Conservation (phyloP, 2,113 vertebrate genomes). For the Tragulus kanchil region DNA sequence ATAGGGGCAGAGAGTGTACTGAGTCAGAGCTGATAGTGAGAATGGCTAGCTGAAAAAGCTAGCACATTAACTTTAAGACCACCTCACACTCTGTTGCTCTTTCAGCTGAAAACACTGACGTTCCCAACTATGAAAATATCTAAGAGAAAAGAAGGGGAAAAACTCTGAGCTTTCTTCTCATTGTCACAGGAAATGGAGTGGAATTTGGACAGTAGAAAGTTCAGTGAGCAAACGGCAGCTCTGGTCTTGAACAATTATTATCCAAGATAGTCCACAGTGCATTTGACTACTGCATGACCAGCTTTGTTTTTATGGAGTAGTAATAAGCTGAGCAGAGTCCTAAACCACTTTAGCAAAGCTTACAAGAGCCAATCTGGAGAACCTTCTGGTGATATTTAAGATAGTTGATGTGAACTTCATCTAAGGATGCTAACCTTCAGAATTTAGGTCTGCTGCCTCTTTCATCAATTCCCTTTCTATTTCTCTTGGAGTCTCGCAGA, state of each 20-base stretch:
- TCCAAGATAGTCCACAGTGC: fast-evolving
- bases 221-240: background rate
- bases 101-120: background rate
- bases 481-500: background rate
- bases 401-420: background rate
- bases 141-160: background rate
- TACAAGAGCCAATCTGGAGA: background rate
- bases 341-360: background rate
- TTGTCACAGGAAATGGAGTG: background rate
- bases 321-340: slow-evolving; percentile 8
- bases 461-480: background rate
- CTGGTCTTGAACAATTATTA: slow-evolving; percentile 1
- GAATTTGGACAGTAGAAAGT: background rate
- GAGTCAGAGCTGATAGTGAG: background rate
- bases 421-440: background rate
- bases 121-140: background rate
- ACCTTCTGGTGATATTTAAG: background rate
- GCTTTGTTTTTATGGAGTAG: background rate
- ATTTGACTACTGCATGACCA: background rate
- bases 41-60: background rate
- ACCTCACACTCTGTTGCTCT: background rate
- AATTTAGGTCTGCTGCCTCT: background rate
- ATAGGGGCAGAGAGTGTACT: background rate
- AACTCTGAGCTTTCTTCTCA: background rate
- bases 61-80: background rate